Evolutionary conservation across 2,113 vertebrate genomes (phyloP).

Genomic region (Gambusia holbrooki): DNA sequence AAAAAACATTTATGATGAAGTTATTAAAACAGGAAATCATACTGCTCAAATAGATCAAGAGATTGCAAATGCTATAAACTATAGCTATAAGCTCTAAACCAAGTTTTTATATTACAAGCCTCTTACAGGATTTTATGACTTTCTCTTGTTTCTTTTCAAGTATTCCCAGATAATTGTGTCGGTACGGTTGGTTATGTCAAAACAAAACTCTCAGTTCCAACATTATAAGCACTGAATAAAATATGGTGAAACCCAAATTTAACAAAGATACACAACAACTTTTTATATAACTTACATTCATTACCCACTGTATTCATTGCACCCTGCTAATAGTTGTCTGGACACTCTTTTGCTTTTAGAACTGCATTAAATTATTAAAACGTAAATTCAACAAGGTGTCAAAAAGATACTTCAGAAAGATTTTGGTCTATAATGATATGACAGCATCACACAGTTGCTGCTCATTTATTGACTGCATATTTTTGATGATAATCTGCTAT

Average conservation of each 20-base stretch:
- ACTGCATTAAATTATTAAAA: neutral
- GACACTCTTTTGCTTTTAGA: neutral
- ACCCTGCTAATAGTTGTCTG: neutral
- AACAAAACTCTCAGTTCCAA: neutral
- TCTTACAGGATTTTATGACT: neutral
- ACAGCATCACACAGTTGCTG: neutral
- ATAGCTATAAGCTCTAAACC: too few species aligned
- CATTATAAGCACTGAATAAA: neutral
- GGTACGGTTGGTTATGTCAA: neutral
- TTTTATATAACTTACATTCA: neutral
- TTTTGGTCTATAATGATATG: neutral
- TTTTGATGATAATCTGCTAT: neutral
- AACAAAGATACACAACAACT: neutral
- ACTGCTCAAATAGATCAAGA: neutral
- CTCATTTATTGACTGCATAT: neutral
- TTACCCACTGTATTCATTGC: neutral
- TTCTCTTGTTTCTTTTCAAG: neutral
- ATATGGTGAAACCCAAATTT: neutral
- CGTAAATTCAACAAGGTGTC: neutral
- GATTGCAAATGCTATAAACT: neutral
- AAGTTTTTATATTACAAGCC: neutral
- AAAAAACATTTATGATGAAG: neutral
- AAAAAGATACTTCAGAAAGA: neutral
- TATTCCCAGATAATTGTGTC: neutral
- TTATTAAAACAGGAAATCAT: neutral